phyloP scores from a whole-genome alignment of 2,888 invertebrate genomes.

The Sesamia inferens region DNA sequence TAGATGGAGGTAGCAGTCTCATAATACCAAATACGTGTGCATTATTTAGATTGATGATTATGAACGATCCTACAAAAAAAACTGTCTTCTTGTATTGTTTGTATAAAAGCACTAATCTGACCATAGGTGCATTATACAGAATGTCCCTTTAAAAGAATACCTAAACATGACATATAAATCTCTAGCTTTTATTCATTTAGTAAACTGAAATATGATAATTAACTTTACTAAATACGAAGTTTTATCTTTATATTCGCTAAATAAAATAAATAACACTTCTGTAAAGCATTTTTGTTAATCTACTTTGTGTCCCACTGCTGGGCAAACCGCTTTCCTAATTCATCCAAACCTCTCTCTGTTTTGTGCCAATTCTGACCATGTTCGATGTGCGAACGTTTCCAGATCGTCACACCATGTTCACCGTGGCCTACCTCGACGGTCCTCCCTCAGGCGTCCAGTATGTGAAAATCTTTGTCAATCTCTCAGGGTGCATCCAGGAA shows the following conservation, averaged over 20 bases:
- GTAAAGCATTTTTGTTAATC: neutral
- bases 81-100: neutral
- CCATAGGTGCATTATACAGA: neutral
- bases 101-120: neutral
- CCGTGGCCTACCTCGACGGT: no score
- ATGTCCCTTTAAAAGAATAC: neutral
- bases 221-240: no score
- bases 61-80: neutral
- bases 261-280: neutral
- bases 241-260: neutral
- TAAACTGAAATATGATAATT: neutral
- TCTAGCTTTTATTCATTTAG: neutral
- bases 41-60: neutral
- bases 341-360: no score
- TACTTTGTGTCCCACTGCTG: no score
- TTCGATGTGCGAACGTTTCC: no score
- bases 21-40: neutral
- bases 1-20: constrained; percentile 47
- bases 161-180: no score
- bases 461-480: no score
- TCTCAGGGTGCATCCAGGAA: no score
- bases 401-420: no score
- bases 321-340: no score
- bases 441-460: no score
- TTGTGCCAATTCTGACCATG: no score